Percentiles rank a stretch among this genome's conserved stretches.
Evolutionary conservation across 2,113 vertebrate species (phyloP).

Genomic region (Phalacrocorax carbo): DNA sequence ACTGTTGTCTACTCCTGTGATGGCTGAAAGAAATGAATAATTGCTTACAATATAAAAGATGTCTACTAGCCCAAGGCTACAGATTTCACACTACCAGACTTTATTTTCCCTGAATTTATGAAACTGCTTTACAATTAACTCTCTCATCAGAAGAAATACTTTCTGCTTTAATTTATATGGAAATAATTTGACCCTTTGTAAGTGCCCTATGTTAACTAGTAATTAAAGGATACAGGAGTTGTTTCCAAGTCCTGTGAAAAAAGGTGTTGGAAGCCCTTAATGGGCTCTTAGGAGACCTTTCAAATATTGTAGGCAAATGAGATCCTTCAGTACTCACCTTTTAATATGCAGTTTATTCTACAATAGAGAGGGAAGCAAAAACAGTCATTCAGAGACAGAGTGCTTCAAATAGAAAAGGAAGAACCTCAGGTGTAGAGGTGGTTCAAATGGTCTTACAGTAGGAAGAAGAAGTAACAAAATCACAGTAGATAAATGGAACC

Average conservation of each 20-base stretch:
- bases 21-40: constrained; percentile 10
- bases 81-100: neutral
- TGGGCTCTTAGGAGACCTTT: neutral
- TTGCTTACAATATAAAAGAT: constrained; percentile 4
- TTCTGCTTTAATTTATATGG: constrained; percentile 26
- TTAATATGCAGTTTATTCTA: neutral
- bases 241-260: neutral
- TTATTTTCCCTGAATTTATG: constrained; percentile 3
- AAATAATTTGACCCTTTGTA: constrained; percentile 27
- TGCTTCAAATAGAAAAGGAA: neutral
- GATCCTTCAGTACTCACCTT: neutral
- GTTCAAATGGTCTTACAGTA: neutral
- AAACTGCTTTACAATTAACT: neutral
- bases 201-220: neutral
- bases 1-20: neutral
- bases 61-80: neutral
- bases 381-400: neutral
- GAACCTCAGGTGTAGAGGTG: neutral
- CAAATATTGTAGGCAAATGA: neutral
- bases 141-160: neutral
- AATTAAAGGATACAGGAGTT: constrained; percentile 12
- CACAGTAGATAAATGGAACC: neutral
- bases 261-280: neutral
- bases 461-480: neutral
- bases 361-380: neutral